Base-by-base conservation (phyloP, 2,888 invertebrate genomes). In the Boloria euphrosyne region DNA sequence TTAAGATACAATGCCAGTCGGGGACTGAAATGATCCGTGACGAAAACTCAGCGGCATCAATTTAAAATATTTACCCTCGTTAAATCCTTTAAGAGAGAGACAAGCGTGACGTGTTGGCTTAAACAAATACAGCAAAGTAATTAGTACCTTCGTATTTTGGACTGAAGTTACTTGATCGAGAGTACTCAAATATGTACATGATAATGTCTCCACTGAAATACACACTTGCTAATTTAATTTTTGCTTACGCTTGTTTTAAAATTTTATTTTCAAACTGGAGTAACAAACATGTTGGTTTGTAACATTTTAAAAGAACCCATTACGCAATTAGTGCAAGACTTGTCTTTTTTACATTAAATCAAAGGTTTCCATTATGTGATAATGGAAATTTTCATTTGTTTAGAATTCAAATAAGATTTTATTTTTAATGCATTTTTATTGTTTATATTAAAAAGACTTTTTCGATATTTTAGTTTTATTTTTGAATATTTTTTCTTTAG, bases 31-130 rank as follows among this genome's bases (percentile, higher is more conserved):
- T 85, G 85, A 85, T 84, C 87, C 88, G 85, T 82, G 81, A 80
- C 84, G 83, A 84, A 82, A 85, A 82, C 80, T 83, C 84, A 59
- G 79, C 77, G 78, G 82, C 85, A 87, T 89, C 84, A 84, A 87
- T 87, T 89, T 87, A 82, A 86, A 87, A 87, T 85, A 85, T 76
- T 74, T 79, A 83, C 81, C 80, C 80, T 82, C 80, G 83, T 84
- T 84, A 82, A 84, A 81, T 82, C 80, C 83, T 84, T 82, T 80
- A 80, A 79, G 79, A 77, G 75, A 74, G 72, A 74, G 74, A 72
- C 75, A 75, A 75, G 73, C 77, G 76, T 78, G 75, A 73, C 77
- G 73, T 67, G 68, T 75, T 71, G 74, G 68, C 62, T 71, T 70
- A 68, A 70, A 75, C 72, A 74, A 69, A 73, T 71, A 71, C 65